Percentiles rank a stretch among this genome's conserved stretches.
Conservation (phyloP, 23 tunicate species). For the Ascidia mentula region DNA sequence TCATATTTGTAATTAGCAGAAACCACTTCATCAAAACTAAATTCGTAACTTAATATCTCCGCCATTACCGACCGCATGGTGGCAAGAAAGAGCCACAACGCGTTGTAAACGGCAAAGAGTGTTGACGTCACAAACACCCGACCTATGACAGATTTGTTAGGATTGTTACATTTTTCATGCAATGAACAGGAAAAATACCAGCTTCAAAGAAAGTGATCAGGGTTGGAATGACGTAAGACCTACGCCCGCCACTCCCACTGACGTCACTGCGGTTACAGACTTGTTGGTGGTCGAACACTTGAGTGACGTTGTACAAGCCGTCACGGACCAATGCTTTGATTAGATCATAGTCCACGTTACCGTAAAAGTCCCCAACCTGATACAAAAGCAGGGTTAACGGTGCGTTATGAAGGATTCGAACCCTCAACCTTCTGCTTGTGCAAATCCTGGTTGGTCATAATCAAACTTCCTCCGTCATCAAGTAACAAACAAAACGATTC, state of each 20-base stretch:
- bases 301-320: conserved; percentile 15
- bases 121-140: neutral
- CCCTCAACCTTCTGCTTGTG: conserved; percentile 17
- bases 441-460: conserved; percentile 46
- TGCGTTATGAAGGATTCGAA: no score
- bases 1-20: neutral
- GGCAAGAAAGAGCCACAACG: neutral
- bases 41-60: neutral
- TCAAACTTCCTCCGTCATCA: conserved; percentile 74
- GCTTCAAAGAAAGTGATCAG: conserved; percentile 16
- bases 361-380: conserved; percentile 69
- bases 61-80: conserved; percentile 5
- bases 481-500: conserved; percentile 38
- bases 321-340: conserved; percentile 35
- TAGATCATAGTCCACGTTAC: conserved; percentile 47
- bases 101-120: conserved; percentile 1
- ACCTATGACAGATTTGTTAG: neutral
- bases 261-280: conserved; percentile 37
- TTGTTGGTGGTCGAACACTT: conserved; percentile 53
- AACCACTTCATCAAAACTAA: neutral
- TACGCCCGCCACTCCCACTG: conserved; percentile 21
- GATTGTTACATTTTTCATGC: no score
- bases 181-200: no score
- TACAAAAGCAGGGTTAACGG: neutral
- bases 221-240: conserved; percentile 30